These are phyloP conservation scores for Caradrina kadenii DNA, from an alignment of 2,888 invertebrate genomes.

Conservation along the genomic window DNA sequence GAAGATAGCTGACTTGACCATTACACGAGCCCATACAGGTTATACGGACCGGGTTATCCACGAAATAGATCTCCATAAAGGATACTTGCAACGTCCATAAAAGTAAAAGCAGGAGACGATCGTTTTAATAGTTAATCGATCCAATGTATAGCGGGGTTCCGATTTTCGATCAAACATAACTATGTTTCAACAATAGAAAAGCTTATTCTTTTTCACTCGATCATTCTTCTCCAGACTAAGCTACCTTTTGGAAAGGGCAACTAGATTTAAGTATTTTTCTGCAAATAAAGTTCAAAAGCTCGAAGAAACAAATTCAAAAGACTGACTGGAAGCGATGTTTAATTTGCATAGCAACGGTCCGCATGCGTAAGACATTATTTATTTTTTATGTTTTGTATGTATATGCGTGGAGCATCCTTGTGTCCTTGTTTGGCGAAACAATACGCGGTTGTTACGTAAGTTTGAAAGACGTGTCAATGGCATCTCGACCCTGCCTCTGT, in stretches of 20 bases:
- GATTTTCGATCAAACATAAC: constrained; percentile 22
- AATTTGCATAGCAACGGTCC: constrained; percentile 55
- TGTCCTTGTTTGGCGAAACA: constrained; percentile 82
- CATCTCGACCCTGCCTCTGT: constrained; percentile 88
- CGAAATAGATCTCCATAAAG: constrained; percentile 44
- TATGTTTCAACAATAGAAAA: constrained; percentile 5
- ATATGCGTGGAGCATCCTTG: constrained; percentile 70
- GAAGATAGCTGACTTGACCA: not conserved
- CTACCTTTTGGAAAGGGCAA: too few relatives aligned
- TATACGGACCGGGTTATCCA: constrained; percentile 28
- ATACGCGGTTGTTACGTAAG: constrained; percentile 83
- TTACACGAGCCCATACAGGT: constrained; percentile 13
- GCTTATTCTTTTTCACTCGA: not conserved
- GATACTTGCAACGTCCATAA: constrained; percentile 46
- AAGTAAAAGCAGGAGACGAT: constrained; percentile 51
- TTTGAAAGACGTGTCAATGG: constrained; percentile 84
- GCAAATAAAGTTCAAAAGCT: not conserved
- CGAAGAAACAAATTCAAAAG: constrained; percentile 27
- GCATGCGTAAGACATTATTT: constrained; percentile 60
- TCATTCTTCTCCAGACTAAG: too few relatives aligned
- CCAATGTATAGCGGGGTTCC: constrained; percentile 22
- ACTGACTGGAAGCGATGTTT: constrained; percentile 32
- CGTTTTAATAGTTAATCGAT: constrained; percentile 48
- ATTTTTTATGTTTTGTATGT: constrained; percentile 60
- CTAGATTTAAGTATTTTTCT: too few relatives aligned